A percentile compares a stretch with the other conserved stretches of the same genome.
phyloP scores from a whole-genome alignment of 2,797 vertebrate species.

The Anguilla pacifica region DNA sequence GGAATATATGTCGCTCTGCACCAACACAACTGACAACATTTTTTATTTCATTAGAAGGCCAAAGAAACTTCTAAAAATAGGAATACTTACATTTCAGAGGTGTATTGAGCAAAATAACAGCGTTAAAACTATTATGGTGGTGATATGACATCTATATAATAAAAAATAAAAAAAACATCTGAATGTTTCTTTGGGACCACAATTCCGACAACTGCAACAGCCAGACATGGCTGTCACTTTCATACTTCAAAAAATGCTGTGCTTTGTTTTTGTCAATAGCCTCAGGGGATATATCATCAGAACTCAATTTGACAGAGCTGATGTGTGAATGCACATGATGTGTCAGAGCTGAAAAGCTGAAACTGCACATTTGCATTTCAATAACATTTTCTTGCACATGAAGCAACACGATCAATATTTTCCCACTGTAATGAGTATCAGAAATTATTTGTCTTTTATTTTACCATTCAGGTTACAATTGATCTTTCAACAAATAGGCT shows the following conservation, averaged over 20 bases:
- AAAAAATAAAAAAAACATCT: neutral
- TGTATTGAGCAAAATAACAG: neutral
- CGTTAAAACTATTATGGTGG: neutral
- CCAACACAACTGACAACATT: neutral
- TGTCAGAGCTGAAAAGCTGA: conserved; percentile 8
- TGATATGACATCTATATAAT: neutral
- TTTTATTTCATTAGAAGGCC: neutral
- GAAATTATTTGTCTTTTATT: neutral
- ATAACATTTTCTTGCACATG: neutral
- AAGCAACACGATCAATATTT: neutral
- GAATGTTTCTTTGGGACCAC: neutral
- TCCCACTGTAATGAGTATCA: neutral
- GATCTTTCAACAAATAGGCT: neutral
- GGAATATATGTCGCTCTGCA: neutral
- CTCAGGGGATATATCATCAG: neutral
- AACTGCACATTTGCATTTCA: conserved; percentile 10
- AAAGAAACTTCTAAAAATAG: neutral
- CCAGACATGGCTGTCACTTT: neutral
- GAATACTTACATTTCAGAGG: neutral
- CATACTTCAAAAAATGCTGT: neutral
- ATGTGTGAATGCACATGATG: neutral
- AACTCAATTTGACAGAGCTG: conserved; percentile 11
- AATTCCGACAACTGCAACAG: neutral
- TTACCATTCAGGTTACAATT: neutral
- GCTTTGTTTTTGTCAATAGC: neutral